A percentile compares a stretch with the other conserved stretches of the same genome.
Conservation (phyloP, 1,140 invertebrate species). For the Tetragonula clypearis region DNA sequence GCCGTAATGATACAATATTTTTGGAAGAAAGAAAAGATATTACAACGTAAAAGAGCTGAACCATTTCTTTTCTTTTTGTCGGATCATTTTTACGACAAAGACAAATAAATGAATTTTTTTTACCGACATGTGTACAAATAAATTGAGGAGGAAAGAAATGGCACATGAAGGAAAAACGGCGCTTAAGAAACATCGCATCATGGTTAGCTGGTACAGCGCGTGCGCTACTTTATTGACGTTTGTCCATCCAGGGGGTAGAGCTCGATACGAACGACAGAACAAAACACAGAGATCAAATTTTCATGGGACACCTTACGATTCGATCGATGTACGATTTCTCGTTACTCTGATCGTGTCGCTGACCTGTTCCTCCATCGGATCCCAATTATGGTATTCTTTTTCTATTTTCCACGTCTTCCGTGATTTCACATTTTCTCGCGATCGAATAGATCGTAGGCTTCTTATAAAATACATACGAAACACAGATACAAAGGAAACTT, state of each 20-base stretch:
- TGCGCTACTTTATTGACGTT: slow-evolving; percentile 78
- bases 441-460: background rate
- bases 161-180: background rate
- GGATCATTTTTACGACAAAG: too few relatives aligned
- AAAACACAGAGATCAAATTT: slow-evolving; percentile 71
- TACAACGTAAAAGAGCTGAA: background rate
- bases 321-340: slow-evolving; percentile 44
- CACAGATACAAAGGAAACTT: background rate
- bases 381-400: background rate
- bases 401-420: background rate
- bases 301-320: slow-evolving; percentile 53
- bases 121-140: background rate
- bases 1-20: background rate
- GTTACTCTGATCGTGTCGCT: background rate
- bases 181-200: slow-evolving; percentile 20
- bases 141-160: slow-evolving; percentile 22
- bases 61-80: background rate
- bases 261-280: slow-evolving; percentile 69
- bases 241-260: slow-evolving; percentile 56
- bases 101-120: background rate
- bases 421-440: background rate
- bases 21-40: background rate
- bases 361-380: background rate
- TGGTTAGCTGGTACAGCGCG: slow-evolving; percentile 62
- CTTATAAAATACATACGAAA: background rate